phyloP scores from a whole-genome alignment of 2,888 invertebrate species.

The Amaurobius ferox region DNA sequence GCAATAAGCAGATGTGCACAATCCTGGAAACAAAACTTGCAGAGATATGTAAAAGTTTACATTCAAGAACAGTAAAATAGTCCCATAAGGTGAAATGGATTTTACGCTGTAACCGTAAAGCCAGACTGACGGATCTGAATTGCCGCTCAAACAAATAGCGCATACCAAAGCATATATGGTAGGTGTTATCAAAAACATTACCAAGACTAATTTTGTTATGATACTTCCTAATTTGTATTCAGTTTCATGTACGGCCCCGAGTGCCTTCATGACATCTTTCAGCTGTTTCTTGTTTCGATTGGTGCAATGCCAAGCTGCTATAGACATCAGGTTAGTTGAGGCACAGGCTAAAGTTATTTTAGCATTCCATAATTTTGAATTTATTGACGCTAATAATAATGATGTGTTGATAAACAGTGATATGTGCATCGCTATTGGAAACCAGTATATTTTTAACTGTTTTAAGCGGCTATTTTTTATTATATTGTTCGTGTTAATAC shows the following conservation, averaged over 20 bases:
- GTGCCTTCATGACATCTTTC: background rate
- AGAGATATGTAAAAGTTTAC: slow-evolving; percentile 24
- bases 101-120: slow-evolving; percentile 30
- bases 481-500: background rate
- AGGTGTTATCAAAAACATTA: slow-evolving; percentile 11
- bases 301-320: slow-evolving; percentile 23
- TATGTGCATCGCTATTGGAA: slow-evolving; percentile 27
- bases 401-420: slow-evolving; percentile 7
- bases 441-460: background rate
- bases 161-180: slow-evolving; percentile 22
- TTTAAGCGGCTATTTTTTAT: background rate
- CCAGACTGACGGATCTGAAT: slow-evolving; percentile 26
- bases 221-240: background rate
- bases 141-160: background rate
- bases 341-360: slow-evolving; percentile 27
- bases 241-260: background rate
- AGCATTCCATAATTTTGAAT: slow-evolving; percentile 15
- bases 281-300: background rate
- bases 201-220: background rate
- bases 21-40: slow-evolving; percentile 35
- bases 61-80: slow-evolving; percentile 11
- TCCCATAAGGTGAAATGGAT: background rate
- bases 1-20: slow-evolving; percentile 26
- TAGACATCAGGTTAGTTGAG: slow-evolving; percentile 21
- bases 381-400: background rate